Percentiles rank a stretch among this genome's conserved stretches.
Evolutionary conservation across 37 sponge, comb jelly and placozoan species (phyloP).

Genomic region (Oscarella lobularis): DNA sequence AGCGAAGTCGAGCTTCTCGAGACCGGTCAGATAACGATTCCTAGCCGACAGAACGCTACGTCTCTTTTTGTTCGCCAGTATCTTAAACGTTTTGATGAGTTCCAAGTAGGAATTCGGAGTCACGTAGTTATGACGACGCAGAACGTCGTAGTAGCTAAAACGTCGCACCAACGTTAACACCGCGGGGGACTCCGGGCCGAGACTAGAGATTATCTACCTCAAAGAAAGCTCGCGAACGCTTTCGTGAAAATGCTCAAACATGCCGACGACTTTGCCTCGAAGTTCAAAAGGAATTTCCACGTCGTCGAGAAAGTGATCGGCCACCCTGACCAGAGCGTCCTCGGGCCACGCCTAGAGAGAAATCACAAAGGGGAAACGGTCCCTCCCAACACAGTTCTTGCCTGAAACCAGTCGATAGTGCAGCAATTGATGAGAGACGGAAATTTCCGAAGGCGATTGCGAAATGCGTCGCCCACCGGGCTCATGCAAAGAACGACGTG

Average conservation of each 20-base stretch:
- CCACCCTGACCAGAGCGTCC: conserved; percentile 98
- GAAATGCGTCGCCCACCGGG: conserved; percentile 93
- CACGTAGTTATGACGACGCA: conserved; percentile 90
- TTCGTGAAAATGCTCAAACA: conserved; percentile 94
- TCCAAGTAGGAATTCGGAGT: conserved; percentile 96
- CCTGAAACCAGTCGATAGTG: conserved; percentile 98
- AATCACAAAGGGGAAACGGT: neutral
- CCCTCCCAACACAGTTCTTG: too few species aligned
- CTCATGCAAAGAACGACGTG: conserved; percentile 89
- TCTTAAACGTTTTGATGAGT: conserved; percentile 90
- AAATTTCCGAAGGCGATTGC: conserved; percentile 88
- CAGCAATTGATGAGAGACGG: conserved; percentile 98
- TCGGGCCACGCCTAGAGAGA: conserved; percentile 67
- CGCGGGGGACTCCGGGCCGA: too few species aligned
- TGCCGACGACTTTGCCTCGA: conserved; percentile 57
- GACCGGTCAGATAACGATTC: conserved; percentile 65
- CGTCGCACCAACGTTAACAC: neutral
- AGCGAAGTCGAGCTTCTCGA: conserved; percentile 91
- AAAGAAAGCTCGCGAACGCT: conserved; percentile 30
- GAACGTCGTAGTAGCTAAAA: conserved; percentile 41
- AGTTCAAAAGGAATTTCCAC: conserved; percentile 59
- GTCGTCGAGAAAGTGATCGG: conserved; percentile 94
- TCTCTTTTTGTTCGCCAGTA: conserved; percentile 44
- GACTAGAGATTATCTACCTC: too few species aligned
- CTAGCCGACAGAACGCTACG: conserved; percentile 48